Percentiles rank a stretch among this genome's conserved stretches.
Evolutionary conservation across 2,888 invertebrate species (phyloP).

Genomic region (Xanthia togata): DNA sequence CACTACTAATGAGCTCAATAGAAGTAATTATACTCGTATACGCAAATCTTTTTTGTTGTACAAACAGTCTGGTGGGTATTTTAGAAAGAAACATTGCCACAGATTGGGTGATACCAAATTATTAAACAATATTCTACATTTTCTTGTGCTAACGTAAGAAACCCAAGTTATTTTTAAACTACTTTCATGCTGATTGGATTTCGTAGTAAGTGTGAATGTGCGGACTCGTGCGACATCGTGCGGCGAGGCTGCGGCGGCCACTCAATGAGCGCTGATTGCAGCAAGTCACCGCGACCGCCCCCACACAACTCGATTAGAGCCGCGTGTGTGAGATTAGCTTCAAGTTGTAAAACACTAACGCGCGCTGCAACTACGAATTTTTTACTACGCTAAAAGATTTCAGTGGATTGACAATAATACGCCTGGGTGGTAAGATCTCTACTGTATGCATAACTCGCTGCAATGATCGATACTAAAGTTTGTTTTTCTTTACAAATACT

Average conservation of each 20-base stretch:
- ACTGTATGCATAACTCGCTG: not conserved
- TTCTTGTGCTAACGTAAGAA: slow-evolving; percentile 50
- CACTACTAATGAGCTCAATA: slow-evolving; percentile 17
- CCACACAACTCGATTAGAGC: slow-evolving; percentile 70
- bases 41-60: slow-evolving; percentile 2
- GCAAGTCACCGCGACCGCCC: slow-evolving; percentile 55
- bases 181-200: slow-evolving; percentile 68
- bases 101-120: slow-evolving; percentile 8
- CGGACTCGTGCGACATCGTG: slow-evolving; percentile 2
- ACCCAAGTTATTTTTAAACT: slow-evolving; percentile 62
- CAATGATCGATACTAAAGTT: not conserved
- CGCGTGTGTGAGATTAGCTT: slow-evolving; percentile 67
- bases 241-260: slow-evolving; percentile 30
- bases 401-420: not conserved
- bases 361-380: not conserved
- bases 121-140: slow-evolving; percentile 46
- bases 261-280: slow-evolving; percentile 76
- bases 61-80: slow-evolving; percentile 6
- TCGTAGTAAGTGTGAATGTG: slow-evolving; percentile 63
- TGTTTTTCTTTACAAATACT: not conserved
- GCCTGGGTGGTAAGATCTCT: not conserved
- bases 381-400: not conserved
- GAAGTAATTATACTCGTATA: slow-evolving; percentile 9
- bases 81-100: slow-evolving; percentile 23
- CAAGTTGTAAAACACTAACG: slow-evolving; percentile 39